Base-by-base conservation (phyloP, 2,888 invertebrate species). In the Brachyopa scutellaris region DNA sequence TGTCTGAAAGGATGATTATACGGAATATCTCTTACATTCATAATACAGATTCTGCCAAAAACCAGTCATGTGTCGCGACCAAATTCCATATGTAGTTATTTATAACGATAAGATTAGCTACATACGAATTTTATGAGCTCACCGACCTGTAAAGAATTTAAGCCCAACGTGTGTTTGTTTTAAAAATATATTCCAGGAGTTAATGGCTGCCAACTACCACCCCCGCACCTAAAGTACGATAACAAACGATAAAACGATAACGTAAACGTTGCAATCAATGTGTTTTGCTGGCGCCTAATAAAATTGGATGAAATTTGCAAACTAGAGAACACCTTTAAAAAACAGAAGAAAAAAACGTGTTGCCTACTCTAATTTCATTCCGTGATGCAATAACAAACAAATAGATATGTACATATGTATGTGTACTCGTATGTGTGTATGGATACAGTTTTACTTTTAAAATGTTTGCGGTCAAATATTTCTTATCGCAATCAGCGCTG, bases 111-210 rank as follows among this genome's bases (percentile, higher is more conserved):
- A 66, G 57, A 74, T 57, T 42, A 49, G 13, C 23, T 31, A n/a
- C n/a, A n/a, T n/a, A n/a, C n/a, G n/a, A n/a, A n/a, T 49, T 13
- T 49, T 47, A 74, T 57, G 31, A 66, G 40, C 49, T 49, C 49
- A 57, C 6, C 55, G 53, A 47, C 36, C 53, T 19, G 29, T 40
- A 9, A 31, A 8, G 17, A 45, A 74, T 49, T 40, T 57, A 49
- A n/a, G n/a, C n/a, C n/a, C 55, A 66, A 57, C 53, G 40, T 9
- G 21, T 62, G 40, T 23, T 26, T 33, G 11, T 23, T 53, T 7
- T 36, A 26, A 57, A 17, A 59, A 17, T 42, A 38, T 45, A 33
- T 45, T 45, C 21, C 8, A 55, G 23, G 31, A 45, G 45, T 7
- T 45, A 51, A 31, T 61, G 40, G 26, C 31, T 33, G 36, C 23